Percentiles rank a stretch among this genome's conserved stretches.
Evolutionary conservation across 2,113 vertebrate species (phyloP).

Genomic region (Phylloscopus trochilus): DNA sequence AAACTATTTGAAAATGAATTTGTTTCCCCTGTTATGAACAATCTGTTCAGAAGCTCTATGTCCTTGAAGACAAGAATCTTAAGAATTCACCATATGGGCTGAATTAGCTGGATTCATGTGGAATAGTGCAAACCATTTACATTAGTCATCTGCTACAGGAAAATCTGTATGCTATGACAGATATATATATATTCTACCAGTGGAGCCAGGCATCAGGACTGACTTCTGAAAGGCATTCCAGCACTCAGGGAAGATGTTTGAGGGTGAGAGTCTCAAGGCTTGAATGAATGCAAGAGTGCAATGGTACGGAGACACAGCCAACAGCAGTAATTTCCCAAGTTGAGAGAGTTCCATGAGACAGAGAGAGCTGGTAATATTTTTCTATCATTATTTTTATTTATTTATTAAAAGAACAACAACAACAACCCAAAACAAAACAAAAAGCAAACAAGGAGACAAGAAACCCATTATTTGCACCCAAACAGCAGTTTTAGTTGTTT

Average conservation of each 20-base stretch:
- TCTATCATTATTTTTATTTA: background rate
- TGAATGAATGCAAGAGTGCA: background rate
- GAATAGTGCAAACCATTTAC: background rate
- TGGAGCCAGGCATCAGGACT: background rate
- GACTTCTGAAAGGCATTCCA: background rate
- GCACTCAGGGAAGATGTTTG: background rate
- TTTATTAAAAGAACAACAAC: background rate
- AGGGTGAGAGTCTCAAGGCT: background rate
- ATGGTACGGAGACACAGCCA: background rate
- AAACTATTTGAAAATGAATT: background rate
- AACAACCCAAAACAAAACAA: background rate
- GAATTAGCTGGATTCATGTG: background rate
- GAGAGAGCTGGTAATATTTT: background rate
- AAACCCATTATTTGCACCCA: background rate
- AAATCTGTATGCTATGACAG: background rate
- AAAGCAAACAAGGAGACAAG: background rate
- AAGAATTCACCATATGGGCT: slow-evolving; percentile 6
- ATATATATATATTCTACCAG: background rate
- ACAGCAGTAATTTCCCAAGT: background rate
- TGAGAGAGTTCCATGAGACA: background rate
- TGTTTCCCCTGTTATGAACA: background rate
- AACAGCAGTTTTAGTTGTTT: background rate
- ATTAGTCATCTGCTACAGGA: background rate
- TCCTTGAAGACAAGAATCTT: background rate
- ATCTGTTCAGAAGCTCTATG: background rate